Evolutionary conservation across 2,113 vertebrate genomes (phyloP).

Genomic region (Lepisosteus osseus): DNA sequence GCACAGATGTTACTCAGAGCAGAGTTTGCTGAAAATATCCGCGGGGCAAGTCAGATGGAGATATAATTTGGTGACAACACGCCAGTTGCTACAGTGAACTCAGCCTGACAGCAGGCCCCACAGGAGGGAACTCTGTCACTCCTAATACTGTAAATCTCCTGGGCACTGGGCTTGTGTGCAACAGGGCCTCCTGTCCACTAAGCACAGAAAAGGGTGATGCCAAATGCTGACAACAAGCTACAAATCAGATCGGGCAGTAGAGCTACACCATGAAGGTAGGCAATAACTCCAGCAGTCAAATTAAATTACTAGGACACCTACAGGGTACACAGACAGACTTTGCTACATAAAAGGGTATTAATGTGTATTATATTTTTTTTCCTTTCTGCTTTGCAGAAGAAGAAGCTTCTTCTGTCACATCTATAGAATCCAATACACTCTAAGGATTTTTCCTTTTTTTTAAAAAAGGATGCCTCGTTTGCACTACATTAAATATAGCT

Average conservation of each 20-base stretch:
- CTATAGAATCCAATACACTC: too few relatives aligned
- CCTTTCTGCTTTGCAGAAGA: background rate
- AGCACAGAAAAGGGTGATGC: conserved; percentile 11
- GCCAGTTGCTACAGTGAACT: conserved; percentile 32
- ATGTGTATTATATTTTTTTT: background rate
- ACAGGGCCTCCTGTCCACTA: conserved; percentile 27
- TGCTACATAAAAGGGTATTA: conserved; percentile 1
- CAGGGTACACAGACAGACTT: background rate
- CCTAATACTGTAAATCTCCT: conserved; percentile 20
- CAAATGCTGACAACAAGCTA: conserved; percentile 20
- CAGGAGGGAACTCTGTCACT: conserved; percentile 23
- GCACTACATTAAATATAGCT: too few relatives aligned
- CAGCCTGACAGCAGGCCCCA: conserved; percentile 39
- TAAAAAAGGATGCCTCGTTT: too few relatives aligned
- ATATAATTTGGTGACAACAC: rapidly evolving
- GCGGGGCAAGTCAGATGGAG: conserved; percentile 40
- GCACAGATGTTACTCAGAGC: rapidly evolving
- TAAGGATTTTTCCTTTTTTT: too few relatives aligned
- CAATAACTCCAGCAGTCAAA: conserved; percentile 16
- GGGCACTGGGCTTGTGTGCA: conserved; percentile 22
- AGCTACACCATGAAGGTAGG: conserved; percentile 3
- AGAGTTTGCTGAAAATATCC: conserved; percentile 13
- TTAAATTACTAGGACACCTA: background rate
- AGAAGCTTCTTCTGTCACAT: background rate
- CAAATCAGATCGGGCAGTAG: background rate